phyloP scores from a whole-genome alignment of 2,888 invertebrate species.

The Scaptomyza cyrtandrae region DNA sequence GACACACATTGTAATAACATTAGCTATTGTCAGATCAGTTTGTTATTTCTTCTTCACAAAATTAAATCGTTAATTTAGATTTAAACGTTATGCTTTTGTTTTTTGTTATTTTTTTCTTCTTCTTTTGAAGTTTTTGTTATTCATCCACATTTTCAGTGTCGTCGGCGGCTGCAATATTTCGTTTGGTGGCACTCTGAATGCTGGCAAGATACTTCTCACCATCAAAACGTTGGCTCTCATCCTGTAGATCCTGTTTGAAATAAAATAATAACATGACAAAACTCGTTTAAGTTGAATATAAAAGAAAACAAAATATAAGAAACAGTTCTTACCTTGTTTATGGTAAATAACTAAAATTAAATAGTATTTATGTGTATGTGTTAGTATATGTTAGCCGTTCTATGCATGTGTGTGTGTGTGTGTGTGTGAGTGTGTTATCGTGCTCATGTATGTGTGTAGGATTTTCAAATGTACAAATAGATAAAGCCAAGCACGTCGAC shows the following conservation, averaged over 20 bases:
- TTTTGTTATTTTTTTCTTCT: conserved; percentile 6
- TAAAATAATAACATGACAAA: conserved; percentile 4
- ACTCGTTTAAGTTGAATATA: neutral
- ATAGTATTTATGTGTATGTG: neutral
- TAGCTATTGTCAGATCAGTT: conserved; percentile 50
- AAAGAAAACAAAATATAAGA: neutral
- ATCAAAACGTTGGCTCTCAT: conserved; percentile 84
- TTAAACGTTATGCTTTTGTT: conserved; percentile 23
- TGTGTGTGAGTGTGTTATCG: conserved; percentile 11
- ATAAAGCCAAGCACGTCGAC: conserved; percentile 49
- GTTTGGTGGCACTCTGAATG: conserved; percentile 82
- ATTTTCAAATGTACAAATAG: conserved; percentile 29
- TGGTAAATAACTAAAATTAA: conserved; percentile 1
- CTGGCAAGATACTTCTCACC: conserved; percentile 84
- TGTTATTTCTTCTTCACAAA: conserved; percentile 11
- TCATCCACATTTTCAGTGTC: conserved; percentile 76
- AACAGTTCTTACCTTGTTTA: conserved; percentile 49
- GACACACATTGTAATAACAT: conserved; percentile 35
- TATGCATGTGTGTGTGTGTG: conserved; percentile 10
- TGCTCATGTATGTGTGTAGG: conserved; percentile 9
- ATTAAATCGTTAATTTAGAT: conserved; percentile 24
- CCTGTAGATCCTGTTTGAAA: conserved; percentile 81
- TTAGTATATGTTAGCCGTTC: conserved; percentile 2
- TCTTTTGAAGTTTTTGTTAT: conserved; percentile 55
- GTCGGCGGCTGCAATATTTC: conserved; percentile 82